A percentile compares a stretch with the other conserved stretches of the same genome.
Conservation (phyloP, 2,113 vertebrate genomes). For the Hippocampus guttulatus region DNA sequence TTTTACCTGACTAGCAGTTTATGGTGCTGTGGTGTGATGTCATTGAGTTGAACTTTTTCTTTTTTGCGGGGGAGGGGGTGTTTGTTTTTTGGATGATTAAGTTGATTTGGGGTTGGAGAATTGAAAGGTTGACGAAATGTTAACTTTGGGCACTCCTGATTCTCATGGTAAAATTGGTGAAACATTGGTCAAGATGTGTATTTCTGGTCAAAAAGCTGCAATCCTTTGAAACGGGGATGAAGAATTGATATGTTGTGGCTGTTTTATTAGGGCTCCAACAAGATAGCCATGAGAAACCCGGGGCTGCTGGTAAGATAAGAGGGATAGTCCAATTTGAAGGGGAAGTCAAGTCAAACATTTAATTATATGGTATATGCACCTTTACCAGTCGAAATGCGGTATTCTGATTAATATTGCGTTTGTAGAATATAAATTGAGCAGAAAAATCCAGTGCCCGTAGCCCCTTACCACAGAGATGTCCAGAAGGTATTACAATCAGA, state of each 20-base stretch:
- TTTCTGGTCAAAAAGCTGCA: conserved; percentile 29
- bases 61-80: neutral
- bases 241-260: conserved; percentile 58
- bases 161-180: conserved; percentile 29
- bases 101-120: conserved; percentile 39
- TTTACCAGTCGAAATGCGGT: too few species aligned
- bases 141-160: conserved; percentile 56
- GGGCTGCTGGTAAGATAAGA: conserved; percentile 71
- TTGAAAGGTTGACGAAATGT: conserved; percentile 42
- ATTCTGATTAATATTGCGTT: too few species aligned
- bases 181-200: conserved; percentile 36
- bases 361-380: too few species aligned
- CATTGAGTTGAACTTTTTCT: neutral
- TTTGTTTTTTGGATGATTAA: conserved; percentile 6
- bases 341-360: too few species aligned
- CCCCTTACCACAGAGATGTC: too few species aligned
- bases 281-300: conserved; percentile 59
- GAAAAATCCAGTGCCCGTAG: too few species aligned
- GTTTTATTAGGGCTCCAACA: conserved; percentile 66
- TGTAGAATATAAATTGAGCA: too few species aligned
- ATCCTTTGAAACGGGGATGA: neutral
- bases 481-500: too few species aligned
- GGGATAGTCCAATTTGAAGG: conserved; percentile 3
- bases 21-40: conserved; percentile 3
- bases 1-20: neutral